Evolutionary conservation across 2,113 vertebrate genomes (phyloP).

Genomic region (Otus sunia): DNA sequence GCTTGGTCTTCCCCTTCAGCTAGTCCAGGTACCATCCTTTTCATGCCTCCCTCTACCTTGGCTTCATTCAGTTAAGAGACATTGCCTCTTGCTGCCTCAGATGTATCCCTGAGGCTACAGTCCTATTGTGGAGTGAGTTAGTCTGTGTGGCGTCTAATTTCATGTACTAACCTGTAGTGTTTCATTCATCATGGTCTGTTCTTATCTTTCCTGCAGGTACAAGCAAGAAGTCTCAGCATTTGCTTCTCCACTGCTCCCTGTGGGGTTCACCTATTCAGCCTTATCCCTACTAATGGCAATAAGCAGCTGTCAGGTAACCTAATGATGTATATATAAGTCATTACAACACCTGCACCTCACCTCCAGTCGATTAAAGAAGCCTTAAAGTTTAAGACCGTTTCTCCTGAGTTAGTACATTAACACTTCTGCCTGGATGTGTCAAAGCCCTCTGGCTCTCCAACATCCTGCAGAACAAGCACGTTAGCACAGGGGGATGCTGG

Average conservation of each 20-base stretch:
- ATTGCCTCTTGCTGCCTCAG: background rate
- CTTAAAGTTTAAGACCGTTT: background rate
- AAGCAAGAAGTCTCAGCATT: accelerated
- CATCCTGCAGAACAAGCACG: accelerated
- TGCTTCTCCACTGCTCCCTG: background rate
- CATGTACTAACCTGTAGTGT: background rate
- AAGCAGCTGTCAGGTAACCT: background rate
- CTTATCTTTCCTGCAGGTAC: background rate
- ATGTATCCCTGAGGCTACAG: background rate
- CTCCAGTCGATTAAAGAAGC: background rate
- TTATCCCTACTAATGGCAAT: background rate
- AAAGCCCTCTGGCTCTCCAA: background rate
- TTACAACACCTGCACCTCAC: background rate
- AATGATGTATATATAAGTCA: background rate
- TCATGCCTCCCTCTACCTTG: background rate
- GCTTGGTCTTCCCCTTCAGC: background rate
- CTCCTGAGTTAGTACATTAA: background rate
- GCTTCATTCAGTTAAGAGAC: background rate
- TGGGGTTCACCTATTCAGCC: background rate
- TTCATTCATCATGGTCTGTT: background rate
- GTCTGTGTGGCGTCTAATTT: background rate
- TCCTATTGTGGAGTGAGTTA: background rate
- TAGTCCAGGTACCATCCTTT: background rate
- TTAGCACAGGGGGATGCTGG: background rate
- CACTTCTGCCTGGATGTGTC: background rate